phyloP scores from a whole-genome alignment of 1,140 invertebrate species.

The Drosophila novamexicana region DNA sequence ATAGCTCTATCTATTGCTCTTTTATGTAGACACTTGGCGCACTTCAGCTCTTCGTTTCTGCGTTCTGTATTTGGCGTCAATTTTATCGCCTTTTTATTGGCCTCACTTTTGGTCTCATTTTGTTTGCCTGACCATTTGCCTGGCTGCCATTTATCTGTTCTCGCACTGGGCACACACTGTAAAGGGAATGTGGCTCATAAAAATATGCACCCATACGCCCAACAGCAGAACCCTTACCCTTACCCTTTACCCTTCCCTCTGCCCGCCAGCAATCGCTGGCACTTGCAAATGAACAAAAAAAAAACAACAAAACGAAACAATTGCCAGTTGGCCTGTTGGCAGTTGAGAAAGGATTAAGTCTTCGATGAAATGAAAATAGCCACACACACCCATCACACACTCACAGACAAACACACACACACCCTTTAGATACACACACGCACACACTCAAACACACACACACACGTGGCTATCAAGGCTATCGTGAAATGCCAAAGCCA shows the following conservation, averaged over 20 bases:
- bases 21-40: background rate
- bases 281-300: conserved; percentile 35
- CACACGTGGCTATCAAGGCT: conserved; percentile 14
- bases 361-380: conserved; percentile 65
- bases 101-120: conserved; percentile 78
- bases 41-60: background rate
- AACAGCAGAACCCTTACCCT: no score
- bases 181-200: conserved; percentile 60
- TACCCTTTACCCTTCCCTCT: no score
- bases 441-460: background rate
- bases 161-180: conserved; percentile 42
- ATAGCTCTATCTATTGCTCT: conserved; percentile 5
- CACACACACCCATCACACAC: conserved; percentile 3
- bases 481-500: conserved; percentile 18
- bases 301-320: conserved; percentile 26
- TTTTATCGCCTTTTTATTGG: conserved; percentile 82
- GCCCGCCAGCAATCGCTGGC: no score
- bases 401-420: background rate
- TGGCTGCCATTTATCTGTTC: conserved; percentile 52
- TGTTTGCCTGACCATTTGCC: conserved; percentile 46
- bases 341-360: conserved; percentile 76
- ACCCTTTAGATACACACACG: background rate
- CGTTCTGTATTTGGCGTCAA: conserved; percentile 62
- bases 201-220: conserved; percentile 57
- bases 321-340: conserved; percentile 40